Conservation (phyloP, 2,113 vertebrate species). For the Dromaius novaehollandiae region DNA sequence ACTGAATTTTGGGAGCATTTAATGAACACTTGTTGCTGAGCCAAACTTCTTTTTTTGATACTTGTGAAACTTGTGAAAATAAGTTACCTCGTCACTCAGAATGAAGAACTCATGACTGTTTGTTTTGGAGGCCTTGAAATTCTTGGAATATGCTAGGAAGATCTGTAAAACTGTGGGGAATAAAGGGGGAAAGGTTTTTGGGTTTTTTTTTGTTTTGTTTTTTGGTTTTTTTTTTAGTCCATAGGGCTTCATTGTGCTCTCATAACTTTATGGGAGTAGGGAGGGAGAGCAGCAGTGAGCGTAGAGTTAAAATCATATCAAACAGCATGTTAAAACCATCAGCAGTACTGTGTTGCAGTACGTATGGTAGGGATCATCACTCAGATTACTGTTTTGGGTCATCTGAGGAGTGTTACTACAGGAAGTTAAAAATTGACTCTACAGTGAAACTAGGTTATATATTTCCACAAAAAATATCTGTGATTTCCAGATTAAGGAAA, state of each 20-base stretch:
- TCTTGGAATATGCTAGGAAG: not conserved
- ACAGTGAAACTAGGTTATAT: not conserved
- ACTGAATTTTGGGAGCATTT: not conserved
- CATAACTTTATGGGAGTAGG: not conserved
- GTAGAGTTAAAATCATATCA: not conserved
- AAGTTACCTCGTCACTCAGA: not conserved
- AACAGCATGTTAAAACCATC: not conserved
- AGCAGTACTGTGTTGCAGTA: not conserved
- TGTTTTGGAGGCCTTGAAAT: not conserved
- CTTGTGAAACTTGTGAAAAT: not conserved
- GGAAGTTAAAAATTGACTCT: not conserved
- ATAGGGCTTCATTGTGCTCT: not conserved
- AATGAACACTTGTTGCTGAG: conserved; percentile 1
- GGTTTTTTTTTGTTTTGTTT: too few species aligned
- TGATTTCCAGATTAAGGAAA: not conserved
- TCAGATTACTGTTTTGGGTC: not conserved
- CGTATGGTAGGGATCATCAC: not conserved
- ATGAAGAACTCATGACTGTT: not conserved
- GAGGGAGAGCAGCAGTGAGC: not conserved
- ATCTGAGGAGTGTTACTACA: not conserved
- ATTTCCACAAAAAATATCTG: not conserved
- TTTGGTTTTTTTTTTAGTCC: not conserved
- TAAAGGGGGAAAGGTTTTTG: not conserved
- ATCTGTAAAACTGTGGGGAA: not conserved
- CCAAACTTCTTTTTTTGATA: not conserved